These are phyloP conservation scores for Cliona cf. orientalis DNA, from an alignment of 37 sponge, comb jelly and placozoan genomes.

Conservation along the genomic window DNA sequence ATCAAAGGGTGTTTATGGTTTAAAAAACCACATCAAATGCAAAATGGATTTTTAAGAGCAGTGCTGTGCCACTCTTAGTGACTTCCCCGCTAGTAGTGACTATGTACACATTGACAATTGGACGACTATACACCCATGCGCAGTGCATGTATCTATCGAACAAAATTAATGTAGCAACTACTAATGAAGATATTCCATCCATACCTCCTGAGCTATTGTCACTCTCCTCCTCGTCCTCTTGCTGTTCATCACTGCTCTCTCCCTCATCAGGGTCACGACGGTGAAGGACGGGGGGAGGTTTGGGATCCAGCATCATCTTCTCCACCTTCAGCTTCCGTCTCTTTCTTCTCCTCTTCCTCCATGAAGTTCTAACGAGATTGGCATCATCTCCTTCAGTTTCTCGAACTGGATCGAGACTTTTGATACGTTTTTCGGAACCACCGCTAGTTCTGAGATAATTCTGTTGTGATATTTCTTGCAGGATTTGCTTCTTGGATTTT, in stretches of 20 bases:
- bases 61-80: too few relatives aligned
- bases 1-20: too few relatives aligned
- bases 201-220: not conserved
- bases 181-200: not conserved
- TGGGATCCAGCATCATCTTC: constrained; percentile 25
- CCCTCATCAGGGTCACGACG: not conserved
- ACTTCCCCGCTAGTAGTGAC: too few relatives aligned
- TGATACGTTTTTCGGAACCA: not conserved
- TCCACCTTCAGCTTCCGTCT: constrained; percentile 33
- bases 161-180: not conserved
- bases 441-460: not conserved
- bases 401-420: not conserved
- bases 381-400: not conserved
- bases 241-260: not conserved
- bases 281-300: not conserved
- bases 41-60: too few relatives aligned
- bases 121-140: too few relatives aligned
- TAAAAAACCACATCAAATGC: too few relatives aligned
- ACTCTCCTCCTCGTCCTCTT: constrained; percentile 11
- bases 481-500: constrained; percentile 18
- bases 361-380: constrained; percentile 9
- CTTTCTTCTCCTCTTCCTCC: constrained; percentile 30
- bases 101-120: too few relatives aligned
- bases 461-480: not conserved
- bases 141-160: too few relatives aligned